These are phyloP conservation scores for Taenioides sp. DNA, from an alignment of 2,797 vertebrate species.

Conservation along the genomic window DNA sequence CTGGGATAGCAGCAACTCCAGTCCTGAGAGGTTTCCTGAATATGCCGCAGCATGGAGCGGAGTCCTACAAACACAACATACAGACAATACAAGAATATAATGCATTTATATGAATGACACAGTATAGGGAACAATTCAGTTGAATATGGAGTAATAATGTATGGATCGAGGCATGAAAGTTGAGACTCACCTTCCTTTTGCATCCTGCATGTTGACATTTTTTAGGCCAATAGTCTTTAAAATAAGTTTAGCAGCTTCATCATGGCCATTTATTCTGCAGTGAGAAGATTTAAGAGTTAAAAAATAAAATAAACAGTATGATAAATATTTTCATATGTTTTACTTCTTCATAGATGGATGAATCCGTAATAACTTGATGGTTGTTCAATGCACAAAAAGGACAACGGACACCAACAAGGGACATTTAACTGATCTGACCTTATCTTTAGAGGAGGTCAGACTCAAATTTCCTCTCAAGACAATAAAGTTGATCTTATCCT, in stretches of 20 bases:
- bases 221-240: constrained; percentile 81
- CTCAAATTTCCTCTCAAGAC: too few relatives aligned
- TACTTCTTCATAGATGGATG: too few relatives aligned
- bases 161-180: not conserved
- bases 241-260: constrained; percentile 83
- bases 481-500: too few relatives aligned
- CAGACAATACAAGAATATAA: constrained; percentile 6
- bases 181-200: constrained; percentile 89
- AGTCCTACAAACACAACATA: constrained; percentile 74
- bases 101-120: not conserved
- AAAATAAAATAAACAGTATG: not conserved
- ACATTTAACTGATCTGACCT: too few relatives aligned
- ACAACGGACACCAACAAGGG: too few relatives aligned
- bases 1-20: constrained; percentile 88
- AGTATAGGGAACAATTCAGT: not conserved
- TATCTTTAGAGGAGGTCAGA: not conserved
- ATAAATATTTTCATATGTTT: too few relatives aligned
- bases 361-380: too few relatives aligned
- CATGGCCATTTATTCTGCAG: constrained; percentile 90
- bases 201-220: constrained; percentile 86
- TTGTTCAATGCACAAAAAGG: too few relatives aligned
- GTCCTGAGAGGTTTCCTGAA: constrained; percentile 87
- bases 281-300: not conserved
- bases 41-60: constrained; percentile 93
- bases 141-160: not conserved